phyloP scores from a whole-genome alignment of 2,113 vertebrate genomes.

The Poecile atricapillus region DNA sequence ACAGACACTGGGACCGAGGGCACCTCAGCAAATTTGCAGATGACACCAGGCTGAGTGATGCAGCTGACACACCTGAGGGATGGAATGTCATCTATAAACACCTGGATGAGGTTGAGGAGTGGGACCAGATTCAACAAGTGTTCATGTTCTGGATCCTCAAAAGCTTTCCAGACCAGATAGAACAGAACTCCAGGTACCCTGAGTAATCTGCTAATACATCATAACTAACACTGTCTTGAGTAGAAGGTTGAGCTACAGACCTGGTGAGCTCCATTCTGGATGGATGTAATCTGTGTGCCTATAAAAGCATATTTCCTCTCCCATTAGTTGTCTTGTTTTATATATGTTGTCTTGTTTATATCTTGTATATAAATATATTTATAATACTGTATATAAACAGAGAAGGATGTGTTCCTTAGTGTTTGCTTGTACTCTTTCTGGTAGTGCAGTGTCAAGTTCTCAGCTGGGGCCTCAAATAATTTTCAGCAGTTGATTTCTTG shows the following conservation, averaged over 20 bases:
- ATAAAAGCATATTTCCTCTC: neutral
- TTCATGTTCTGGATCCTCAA: neutral
- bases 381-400: neutral
- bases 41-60: neutral
- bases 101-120: neutral
- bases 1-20: neutral
- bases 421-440: neutral
- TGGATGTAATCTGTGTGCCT: neutral
- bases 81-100: neutral
- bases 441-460: neutral
- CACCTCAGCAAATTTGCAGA: neutral
- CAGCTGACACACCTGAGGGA: neutral
- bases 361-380: neutral
- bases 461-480: neutral
- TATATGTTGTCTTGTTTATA: neutral
- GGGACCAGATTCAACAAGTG: neutral
- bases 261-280: neutral
- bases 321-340: neutral
- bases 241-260: neutral
- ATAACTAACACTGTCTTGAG: neutral
- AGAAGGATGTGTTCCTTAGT: neutral
- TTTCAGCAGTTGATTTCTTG: neutral
- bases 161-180: neutral
- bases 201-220: neutral
- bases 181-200: neutral